Evolutionary conservation across 2,113 vertebrate species (phyloP).

Genomic region (Delphinus delphis): DNA sequence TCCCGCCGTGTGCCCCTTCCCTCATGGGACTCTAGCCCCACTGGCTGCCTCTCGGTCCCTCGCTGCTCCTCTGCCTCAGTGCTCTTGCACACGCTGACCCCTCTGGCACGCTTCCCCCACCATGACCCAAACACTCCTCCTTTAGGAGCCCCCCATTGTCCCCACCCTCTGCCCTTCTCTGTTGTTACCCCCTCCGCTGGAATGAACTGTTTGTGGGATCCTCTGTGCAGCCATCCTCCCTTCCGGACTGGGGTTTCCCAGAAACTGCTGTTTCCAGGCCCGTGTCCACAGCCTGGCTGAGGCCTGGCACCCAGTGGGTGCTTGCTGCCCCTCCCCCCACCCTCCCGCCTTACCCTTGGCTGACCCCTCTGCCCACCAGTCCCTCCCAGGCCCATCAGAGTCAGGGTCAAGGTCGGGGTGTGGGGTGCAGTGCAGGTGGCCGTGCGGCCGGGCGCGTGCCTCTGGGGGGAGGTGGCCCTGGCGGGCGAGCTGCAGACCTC

Average conservation of each 20-base stretch:
- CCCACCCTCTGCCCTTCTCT: not conserved
- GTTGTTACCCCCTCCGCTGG: too few relatives aligned
- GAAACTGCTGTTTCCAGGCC: not conserved
- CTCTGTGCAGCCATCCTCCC: not conserved
- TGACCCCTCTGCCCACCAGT: not conserved
- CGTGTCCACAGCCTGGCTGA: not conserved
- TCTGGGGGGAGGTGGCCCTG: slow-evolving; percentile 71
- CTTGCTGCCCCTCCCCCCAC: not conserved
- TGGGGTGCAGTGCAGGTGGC: slow-evolving; percentile 10
- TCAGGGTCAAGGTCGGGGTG: not conserved
- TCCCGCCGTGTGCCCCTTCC: accelerated
- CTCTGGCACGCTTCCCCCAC: accelerated
- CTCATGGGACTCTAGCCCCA: accelerated
- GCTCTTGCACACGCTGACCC: not conserved
- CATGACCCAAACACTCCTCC: not conserved
- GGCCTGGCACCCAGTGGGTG: not conserved
- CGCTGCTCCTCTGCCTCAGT: not conserved
- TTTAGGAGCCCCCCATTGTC: accelerated
- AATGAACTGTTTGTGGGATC: accelerated
- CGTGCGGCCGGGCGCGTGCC: slow-evolving; percentile 62
- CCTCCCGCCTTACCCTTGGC: not conserved
- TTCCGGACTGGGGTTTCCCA: not conserved
- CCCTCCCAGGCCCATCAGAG: not conserved
- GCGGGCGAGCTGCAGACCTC: slow-evolving; percentile 88
- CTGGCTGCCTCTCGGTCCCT: accelerated